Evolutionary conservation across 2,888 invertebrate species (phyloP).

Genomic region (Ichneumon xanthorius): DNA sequence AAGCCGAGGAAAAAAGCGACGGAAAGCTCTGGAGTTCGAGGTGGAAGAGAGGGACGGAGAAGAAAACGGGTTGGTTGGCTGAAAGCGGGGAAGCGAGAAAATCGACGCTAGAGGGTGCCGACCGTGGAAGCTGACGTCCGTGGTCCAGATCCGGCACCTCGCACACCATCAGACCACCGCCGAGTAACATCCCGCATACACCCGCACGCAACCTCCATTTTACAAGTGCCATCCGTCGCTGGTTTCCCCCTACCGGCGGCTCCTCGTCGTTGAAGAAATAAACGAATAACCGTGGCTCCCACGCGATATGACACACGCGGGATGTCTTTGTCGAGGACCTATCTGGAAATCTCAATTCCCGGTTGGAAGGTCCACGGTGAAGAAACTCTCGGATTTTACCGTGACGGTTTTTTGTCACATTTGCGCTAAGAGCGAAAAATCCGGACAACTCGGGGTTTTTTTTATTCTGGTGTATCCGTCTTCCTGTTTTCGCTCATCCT

Average conservation of each 20-base stretch:
- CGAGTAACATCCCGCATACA: neutral
- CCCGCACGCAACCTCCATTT: constrained; percentile 39
- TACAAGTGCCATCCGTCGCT: constrained; percentile 30
- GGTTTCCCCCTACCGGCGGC: neutral
- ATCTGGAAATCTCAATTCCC: neutral
- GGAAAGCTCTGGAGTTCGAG: neutral
- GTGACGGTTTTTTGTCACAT: neutral
- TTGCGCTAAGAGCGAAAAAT: neutral
- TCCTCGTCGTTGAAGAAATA: constrained; percentile 37
- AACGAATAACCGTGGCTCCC: constrained; percentile 6
- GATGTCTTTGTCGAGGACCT: neutral
- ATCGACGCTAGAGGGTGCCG: constrained; percentile 53
- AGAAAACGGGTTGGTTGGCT: constrained; percentile 36
- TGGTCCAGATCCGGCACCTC: constrained; percentile 49
- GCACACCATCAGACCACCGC: constrained; percentile 2
- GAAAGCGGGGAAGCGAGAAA: constrained; percentile 55
- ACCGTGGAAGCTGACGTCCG: constrained; percentile 43
- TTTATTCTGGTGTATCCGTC: neutral
- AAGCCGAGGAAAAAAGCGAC: constrained; percentile 18
- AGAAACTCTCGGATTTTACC: neutral
- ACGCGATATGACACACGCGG: constrained; percentile 4
- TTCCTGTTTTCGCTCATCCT: constrained; percentile 18
- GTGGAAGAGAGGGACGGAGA: constrained; percentile 16
- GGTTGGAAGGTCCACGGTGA: neutral
- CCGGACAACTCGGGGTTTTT: neutral